phyloP scores from a whole-genome alignment of 2,888 invertebrate species.

The Octonoba sinensis region DNA sequence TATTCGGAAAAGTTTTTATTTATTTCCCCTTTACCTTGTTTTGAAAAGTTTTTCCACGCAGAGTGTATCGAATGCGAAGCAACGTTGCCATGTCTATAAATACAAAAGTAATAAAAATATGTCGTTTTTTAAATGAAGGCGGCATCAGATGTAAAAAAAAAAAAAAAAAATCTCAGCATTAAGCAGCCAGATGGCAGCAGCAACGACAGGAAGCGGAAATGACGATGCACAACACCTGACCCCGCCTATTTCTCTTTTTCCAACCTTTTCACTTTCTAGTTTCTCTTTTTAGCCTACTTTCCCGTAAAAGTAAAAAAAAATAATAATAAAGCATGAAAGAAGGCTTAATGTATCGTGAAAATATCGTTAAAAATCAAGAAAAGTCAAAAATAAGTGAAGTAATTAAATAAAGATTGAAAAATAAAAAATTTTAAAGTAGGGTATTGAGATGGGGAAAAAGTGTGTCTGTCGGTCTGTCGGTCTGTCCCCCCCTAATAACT shows the following conservation, averaged over 20 bases:
- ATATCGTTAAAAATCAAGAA: no score
- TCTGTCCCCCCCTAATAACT: no score
- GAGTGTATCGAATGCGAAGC: background rate
- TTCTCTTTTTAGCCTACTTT: no score
- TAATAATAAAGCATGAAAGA: no score
- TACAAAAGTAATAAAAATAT: constrained; percentile 20
- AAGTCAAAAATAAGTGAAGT: no score
- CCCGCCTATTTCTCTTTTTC: constrained; percentile 2
- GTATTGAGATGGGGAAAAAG: no score
- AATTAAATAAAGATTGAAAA: no score
- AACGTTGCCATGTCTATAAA: background rate
- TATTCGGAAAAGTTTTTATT: constrained; percentile 36
- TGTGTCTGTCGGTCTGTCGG: no score
- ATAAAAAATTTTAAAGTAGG: no score
- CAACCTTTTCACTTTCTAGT: no score
- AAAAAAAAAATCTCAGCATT: background rate
- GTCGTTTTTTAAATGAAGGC: background rate
- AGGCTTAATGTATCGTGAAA: no score
- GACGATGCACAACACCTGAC: constrained; percentile 44
- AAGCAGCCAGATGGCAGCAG: constrained; percentile 36
- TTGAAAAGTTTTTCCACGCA: background rate
- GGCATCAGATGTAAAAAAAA: background rate
- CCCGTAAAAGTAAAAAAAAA: no score
- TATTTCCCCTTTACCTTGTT: constrained; percentile 16
- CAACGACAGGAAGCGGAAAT: constrained; percentile 53